These are phyloP conservation scores for Charadrius vociferus DNA, from an alignment of 2,113 vertebrate species.

Conservation along the genomic window DNA sequence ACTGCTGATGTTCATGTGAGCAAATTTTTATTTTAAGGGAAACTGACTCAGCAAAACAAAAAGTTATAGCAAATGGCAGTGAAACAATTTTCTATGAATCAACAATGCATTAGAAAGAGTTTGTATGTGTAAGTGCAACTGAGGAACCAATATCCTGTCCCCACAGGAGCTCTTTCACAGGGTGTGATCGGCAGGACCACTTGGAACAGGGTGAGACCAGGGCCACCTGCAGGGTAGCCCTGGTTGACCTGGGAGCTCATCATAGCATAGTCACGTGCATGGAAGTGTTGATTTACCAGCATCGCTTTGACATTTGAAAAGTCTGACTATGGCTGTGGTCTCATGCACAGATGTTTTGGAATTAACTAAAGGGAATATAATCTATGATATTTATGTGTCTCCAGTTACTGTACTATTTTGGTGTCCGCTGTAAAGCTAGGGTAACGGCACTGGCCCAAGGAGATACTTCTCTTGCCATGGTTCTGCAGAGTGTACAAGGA, in stretches of 20 bases:
- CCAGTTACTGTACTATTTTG: slow-evolving; percentile 3
- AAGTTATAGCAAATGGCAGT: not conserved
- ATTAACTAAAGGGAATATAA: not conserved
- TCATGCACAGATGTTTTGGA: not conserved
- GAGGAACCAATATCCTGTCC: not conserved
- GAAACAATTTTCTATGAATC: not conserved
- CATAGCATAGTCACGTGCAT: accelerated
- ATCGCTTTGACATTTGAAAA: slow-evolving; percentile 8
- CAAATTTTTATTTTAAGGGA: not conserved
- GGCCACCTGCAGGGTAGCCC: accelerated
- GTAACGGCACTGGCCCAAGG: not conserved
- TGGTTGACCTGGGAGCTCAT: not conserved
- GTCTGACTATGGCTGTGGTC: not conserved
- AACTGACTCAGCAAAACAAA: not conserved
- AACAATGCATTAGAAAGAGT: not conserved
- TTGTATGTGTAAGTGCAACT: not conserved
- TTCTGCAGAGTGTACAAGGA: not conserved
- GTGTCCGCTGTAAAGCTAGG: not conserved
- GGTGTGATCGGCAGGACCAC: not conserved
- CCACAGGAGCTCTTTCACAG: not conserved
- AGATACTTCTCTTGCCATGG: not conserved
- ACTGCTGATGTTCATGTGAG: not conserved
- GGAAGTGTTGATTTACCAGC: not conserved
- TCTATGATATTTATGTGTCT: not conserved
- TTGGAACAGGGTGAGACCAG: not conserved